Evolutionary conservation across 2,113 vertebrate species (phyloP), one percentile per base, ranked within the genome.

Genomic region (Psettodes erumei): DNA sequence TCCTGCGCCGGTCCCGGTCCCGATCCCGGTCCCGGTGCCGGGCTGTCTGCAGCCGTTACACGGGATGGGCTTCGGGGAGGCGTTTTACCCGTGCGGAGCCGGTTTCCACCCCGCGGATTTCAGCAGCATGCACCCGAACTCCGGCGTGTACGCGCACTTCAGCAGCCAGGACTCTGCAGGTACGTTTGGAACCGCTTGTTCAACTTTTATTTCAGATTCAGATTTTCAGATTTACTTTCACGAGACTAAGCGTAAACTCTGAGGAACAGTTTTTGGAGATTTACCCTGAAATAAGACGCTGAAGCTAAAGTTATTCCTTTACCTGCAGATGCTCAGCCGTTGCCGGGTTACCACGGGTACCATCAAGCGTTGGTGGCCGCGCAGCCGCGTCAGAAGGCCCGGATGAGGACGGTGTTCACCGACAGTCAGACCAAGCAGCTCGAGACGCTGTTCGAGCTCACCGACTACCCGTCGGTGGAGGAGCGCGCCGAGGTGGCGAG

Each of bases 361-460:
- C 68, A 43, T 0, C 71, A 50, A 18, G 1, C 5, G 13, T 12
- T 48, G 0, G 33, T 23, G 53, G 27, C 16, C 51, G 56, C 16
- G 28, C 59, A 61, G 50, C 40, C 10, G 21, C 80, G 87, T 12
- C 86, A 74, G 23, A 85, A 77, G 62, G 33, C 63, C 71, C 81
- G 93, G 63, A 61, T 88, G 58, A 68, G 94, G 71, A 94, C 93
- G 3, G 90, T 93, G 33, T 95, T 95, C 83, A 93, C 89, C 1
- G 88, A 91, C 38, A 25, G 37, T 1, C 93, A 95, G 85, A 86
- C 60, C 8, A 66, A 74, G 28, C 76, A 86, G n/a, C 87, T 95
- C 19, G 93, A 95, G 73, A 81, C 74, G 12, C 89, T 94, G 69
- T 94, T 94, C 70, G 45, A 48, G 13, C 1, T 65, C 55, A 91